These are phyloP conservation scores for Ditylenchus dipsaci DNA, from an alignment of 1,140 invertebrate genomes.

Conservation along the genomic window DNA sequence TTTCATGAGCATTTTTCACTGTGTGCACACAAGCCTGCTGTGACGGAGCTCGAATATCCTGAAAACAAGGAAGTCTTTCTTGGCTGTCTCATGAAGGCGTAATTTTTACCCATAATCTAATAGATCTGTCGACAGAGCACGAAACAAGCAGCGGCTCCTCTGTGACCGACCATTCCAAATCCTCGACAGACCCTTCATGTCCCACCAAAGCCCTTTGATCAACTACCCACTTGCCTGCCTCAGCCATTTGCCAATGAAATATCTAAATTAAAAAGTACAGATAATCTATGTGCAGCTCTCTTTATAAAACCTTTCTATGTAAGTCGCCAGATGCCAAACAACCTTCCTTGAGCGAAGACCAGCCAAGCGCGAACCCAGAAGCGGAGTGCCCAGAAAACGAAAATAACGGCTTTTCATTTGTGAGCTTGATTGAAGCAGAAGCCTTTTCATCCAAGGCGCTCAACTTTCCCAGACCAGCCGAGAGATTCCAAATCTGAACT, in stretches of 20 bases:
- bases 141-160: constrained; percentile 71
- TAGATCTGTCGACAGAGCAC: constrained; percentile 40
- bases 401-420: constrained; percentile 69
- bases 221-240: constrained; percentile 75
- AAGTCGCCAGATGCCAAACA: constrained; percentile 56
- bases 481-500: constrained; percentile 45
- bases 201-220: constrained; percentile 79
- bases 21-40: constrained; percentile 85
- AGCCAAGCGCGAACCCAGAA: constrained; percentile 91
- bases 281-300: constrained; percentile 3
- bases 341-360: constrained; percentile 75
- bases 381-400: constrained; percentile 81
- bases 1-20: constrained; percentile 77
- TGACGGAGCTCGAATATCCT: constrained; percentile 68
- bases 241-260: constrained; percentile 79
- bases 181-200: constrained; percentile 89
- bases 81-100: not conserved
- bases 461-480: constrained; percentile 12
- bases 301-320: constrained; percentile 38
- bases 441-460: constrained; percentile 2
- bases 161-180: constrained; percentile 90
- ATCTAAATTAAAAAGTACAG: constrained; percentile 66
- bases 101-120: constrained; percentile 43
- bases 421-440: constrained; percentile 37
- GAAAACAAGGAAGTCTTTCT: constrained; percentile 25